Percentiles rank a stretch among this genome's conserved stretches.
Conservation (phyloP, 2,113 vertebrate genomes). For the Festucalex cinctus region DNA sequence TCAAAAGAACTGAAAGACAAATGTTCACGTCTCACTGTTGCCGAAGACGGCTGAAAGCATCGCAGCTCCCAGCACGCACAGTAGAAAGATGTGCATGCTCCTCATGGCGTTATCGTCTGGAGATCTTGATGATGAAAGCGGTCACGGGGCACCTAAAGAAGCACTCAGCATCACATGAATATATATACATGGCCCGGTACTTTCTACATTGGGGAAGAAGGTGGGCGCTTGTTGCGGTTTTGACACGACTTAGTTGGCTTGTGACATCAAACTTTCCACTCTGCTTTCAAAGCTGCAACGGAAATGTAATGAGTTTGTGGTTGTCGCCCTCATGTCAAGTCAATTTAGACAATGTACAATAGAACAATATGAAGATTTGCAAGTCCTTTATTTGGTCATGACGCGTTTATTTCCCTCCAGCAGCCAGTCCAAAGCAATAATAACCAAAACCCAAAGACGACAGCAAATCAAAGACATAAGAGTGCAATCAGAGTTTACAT, state of each 20-base stretch:
- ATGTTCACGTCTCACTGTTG: slow-evolving; percentile 37
- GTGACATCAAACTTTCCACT: slow-evolving; percentile 46
- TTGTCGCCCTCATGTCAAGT: background rate
- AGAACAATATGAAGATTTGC: slow-evolving; percentile 33
- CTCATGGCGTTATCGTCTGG: slow-evolving; percentile 41
- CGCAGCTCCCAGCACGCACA: slow-evolving; percentile 43
- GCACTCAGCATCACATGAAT: background rate
- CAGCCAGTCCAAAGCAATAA: slow-evolving; percentile 1
- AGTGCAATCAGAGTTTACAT: slow-evolving; percentile 11
- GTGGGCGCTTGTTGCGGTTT: slow-evolving; percentile 33
- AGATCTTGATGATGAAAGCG: background rate
- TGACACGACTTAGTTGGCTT: background rate
- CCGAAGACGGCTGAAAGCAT: slow-evolving; percentile 26
- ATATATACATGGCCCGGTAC: background rate
- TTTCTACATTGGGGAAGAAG: background rate
- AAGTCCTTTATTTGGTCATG: slow-evolving; percentile 67
- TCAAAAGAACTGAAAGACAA: too few relatives aligned
- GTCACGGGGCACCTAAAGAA: background rate
- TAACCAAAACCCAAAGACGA: background rate
- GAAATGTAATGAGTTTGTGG: slow-evolving; percentile 37
- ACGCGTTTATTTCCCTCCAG: slow-evolving; percentile 41
- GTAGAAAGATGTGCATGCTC: slow-evolving; percentile 33
- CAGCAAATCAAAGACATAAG: background rate
- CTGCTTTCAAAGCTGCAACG: background rate
- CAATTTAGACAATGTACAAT: background rate